These are phyloP conservation scores for Helicolenus hilgendorfi DNA, from an alignment of 2,797 vertebrate genomes.

Conservation along the genomic window DNA sequence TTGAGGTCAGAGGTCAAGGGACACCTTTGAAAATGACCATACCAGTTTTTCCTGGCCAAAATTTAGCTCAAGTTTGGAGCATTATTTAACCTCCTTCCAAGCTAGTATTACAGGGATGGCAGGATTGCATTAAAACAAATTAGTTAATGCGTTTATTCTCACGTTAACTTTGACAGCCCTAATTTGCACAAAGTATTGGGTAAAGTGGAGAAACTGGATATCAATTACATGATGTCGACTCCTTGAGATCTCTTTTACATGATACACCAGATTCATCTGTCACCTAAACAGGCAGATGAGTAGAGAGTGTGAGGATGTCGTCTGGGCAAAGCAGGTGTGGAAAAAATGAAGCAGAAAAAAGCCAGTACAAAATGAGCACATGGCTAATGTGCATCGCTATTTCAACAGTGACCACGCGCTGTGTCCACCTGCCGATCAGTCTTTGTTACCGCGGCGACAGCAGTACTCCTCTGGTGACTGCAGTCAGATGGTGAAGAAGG, in stretches of 20 bases:
- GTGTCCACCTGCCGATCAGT: constrained; percentile 76
- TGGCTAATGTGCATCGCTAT: constrained; percentile 47
- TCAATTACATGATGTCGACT: not conserved
- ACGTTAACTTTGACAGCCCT: too few relatives aligned
- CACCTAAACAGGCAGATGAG: not conserved
- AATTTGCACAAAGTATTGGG: not conserved
- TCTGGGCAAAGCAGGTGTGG: not conserved
- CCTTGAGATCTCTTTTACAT: not conserved
- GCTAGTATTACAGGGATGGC: too few relatives aligned
- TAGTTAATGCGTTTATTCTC: too few relatives aligned
- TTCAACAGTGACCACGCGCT: constrained; percentile 67
- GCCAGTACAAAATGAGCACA: constrained; percentile 15
- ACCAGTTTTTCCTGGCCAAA: too few relatives aligned
- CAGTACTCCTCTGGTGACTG: constrained; percentile 65
- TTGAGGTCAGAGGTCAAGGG: too few relatives aligned
- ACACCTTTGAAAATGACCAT: too few relatives aligned
- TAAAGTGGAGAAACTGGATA: not conserved
- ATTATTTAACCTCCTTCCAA: too few relatives aligned
- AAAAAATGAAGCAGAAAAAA: not conserved
- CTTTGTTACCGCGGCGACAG: constrained; percentile 78
- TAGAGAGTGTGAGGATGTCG: not conserved
- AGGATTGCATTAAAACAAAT: too few relatives aligned
- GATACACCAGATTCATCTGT: not conserved
- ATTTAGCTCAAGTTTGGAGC: too few relatives aligned
- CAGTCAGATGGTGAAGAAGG: constrained; percentile 65